Evolutionary conservation across 2,888 invertebrate species (phyloP), one percentile per base, ranked within the genome.

Genomic region (Malthinus seriepunctatus): DNA sequence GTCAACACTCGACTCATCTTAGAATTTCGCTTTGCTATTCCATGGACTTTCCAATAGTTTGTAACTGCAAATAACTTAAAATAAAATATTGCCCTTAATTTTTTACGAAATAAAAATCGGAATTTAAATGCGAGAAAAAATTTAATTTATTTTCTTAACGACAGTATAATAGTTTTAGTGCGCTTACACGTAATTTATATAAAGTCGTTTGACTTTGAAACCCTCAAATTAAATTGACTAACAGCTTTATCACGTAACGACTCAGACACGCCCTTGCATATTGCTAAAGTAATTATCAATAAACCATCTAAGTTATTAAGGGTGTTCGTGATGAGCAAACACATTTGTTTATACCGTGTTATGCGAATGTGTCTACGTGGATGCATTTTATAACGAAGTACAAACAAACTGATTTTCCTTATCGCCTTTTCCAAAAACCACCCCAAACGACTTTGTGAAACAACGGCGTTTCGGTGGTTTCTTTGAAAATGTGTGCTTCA

Each of bases 1-100:
- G 64, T 62, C 64, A 51, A 57, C 64, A 57, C 57, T 57, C 54
- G 33, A 46, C 59, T 57, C 60, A 52, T 47, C 53, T 48, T 56
- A 15, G 39, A 11, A 39, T 12, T 15, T 39, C 39, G 51, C 57
- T 56, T 44, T 50, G 34, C 57, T 33, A 45, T 48, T 56, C 51
- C 44, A 44, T 53, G 42, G 15, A 50, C 49, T 54, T 39, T 47
- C 33, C 55, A 39, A 55, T 55, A 39, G 48, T 55, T 55, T 55
- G 55, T 55, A 48, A 42, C 48, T 55, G 48, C 48, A 55, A 54
- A 55, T 34, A 48, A 42, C 49, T 39, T 49, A 38, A 5, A 55
- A 55, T 55, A 55, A 55, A 12, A 15, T 39, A 39, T 39, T 14
- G 15, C 39, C 4, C 1, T 8, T 8, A 5, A 39, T 39, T 39